These are phyloP conservation scores for Paragorgia papillata DNA, from an alignment of 92 coral and sea anemone genomes.

Conservation along the genomic window DNA sequence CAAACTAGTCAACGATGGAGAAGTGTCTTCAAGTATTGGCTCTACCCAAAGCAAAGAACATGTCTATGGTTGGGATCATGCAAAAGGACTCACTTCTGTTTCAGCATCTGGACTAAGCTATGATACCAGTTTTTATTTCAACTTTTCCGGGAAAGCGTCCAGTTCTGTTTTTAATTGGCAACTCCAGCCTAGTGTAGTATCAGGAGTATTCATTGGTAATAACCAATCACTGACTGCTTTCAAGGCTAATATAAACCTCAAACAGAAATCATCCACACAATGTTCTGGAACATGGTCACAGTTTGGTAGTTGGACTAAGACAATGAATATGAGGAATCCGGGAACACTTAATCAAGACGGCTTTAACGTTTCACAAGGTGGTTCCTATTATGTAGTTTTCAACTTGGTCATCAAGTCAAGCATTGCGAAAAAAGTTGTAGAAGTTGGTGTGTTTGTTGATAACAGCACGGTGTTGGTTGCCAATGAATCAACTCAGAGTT, in stretches of 20 bases:
- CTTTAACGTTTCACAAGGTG: conserved; percentile 2
- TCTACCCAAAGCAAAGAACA: background rate
- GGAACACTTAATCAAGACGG: background rate
- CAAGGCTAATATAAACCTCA: background rate
- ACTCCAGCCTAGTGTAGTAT: background rate
- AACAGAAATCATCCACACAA: background rate
- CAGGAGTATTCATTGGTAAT: background rate
- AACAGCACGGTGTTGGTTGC: background rate
- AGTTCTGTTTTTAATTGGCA: background rate
- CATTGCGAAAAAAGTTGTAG: background rate
- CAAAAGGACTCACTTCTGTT: background rate
- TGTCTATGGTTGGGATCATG: conserved; percentile 7
- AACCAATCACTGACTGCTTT: background rate
- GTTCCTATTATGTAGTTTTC: background rate
- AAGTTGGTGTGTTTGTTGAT: conserved; percentile 8
- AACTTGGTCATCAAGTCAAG: conserved; percentile 5
- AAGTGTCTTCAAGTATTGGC: background rate
- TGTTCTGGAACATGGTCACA: background rate
- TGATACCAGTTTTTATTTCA: background rate
- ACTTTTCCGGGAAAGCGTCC: conserved; percentile 13
- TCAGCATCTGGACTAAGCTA: background rate
- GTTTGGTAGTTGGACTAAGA: background rate
- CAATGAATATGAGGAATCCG: background rate
- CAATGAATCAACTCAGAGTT: background rate
- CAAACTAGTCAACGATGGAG: background rate